These are phyloP conservation scores for Corvus hawaiiensis DNA, from an alignment of 2,113 vertebrate species.

Conservation along the genomic window DNA sequence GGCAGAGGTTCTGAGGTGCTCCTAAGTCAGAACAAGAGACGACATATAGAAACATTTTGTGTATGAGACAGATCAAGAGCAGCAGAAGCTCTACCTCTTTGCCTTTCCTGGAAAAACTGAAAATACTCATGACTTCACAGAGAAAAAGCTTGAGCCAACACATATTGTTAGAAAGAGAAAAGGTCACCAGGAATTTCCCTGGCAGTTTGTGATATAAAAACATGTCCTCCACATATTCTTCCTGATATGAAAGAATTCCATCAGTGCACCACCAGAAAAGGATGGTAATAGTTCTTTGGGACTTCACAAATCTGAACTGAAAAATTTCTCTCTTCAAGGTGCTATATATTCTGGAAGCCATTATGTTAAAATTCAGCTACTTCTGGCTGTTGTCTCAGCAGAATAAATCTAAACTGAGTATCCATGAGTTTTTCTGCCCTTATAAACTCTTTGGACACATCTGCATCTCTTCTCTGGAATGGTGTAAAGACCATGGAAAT, in stretches of 20 bases:
- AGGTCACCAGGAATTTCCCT: not conserved
- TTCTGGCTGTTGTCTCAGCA: not conserved
- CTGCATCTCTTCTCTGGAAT: not conserved
- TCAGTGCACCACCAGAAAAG: not conserved
- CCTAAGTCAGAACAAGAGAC: not conserved
- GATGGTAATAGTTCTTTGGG: not conserved
- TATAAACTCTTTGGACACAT: not conserved
- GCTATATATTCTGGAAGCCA: not conserved
- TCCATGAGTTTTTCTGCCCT: not conserved
- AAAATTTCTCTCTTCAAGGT: not conserved
- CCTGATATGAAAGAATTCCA: not conserved
- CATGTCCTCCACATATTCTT: accelerated
- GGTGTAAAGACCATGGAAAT: not conserved
- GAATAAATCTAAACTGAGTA: not conserved
- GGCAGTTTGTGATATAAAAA: not conserved
- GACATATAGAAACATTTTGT: not conserved
- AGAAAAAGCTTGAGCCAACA: not conserved
- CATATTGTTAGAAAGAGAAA: not conserved
- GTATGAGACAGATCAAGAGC: not conserved
- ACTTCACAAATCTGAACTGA: not conserved
- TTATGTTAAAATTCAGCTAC: not conserved
- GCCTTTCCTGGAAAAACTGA: not conserved
- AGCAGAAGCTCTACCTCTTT: not conserved
- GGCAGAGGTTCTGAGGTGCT: not conserved
- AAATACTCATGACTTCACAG: not conserved